Conservation (phyloP, 2,113 vertebrate genomes). For the Turdus rufiventris region DNA sequence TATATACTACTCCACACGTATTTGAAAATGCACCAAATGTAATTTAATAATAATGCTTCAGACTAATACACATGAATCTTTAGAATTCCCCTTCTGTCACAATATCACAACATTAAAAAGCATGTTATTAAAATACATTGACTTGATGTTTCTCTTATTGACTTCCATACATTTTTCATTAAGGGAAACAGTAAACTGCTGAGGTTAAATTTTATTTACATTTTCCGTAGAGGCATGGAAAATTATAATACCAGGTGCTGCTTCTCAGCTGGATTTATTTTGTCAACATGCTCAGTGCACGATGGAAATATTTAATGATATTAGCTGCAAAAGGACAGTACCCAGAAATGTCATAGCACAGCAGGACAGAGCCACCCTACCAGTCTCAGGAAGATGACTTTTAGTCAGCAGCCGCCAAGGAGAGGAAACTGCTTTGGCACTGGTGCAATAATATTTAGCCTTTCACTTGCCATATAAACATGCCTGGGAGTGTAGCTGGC, state of each 20-base stretch:
- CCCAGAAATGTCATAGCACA: conserved; percentile 20
- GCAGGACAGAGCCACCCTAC: not conserved
- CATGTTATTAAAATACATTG: not conserved
- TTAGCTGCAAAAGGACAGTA: not conserved
- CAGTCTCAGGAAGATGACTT: not conserved
- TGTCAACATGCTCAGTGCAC: not conserved
- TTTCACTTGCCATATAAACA: not conserved
- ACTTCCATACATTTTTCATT: not conserved
- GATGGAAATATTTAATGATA: conserved; percentile 12
- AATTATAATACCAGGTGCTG: conserved; percentile 23
- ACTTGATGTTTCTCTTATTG: not conserved
- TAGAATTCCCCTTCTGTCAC: not conserved
- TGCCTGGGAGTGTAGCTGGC: not conserved
- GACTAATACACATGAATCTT: not conserved
- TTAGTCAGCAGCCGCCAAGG: not conserved
- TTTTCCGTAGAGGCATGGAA: not conserved
- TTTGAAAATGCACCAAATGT: not conserved
- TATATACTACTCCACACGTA: not conserved
- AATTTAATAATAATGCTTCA: not conserved
- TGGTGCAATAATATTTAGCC: conserved; percentile 5
- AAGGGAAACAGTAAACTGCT: not conserved
- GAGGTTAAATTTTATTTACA: not conserved
- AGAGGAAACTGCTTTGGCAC: conserved; percentile 17
- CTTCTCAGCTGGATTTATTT: conserved; percentile 28
- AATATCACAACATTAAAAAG: not conserved